phyloP scores from a whole-genome alignment of 1,140 invertebrate genomes.

The Tetraneura akinire region DNA sequence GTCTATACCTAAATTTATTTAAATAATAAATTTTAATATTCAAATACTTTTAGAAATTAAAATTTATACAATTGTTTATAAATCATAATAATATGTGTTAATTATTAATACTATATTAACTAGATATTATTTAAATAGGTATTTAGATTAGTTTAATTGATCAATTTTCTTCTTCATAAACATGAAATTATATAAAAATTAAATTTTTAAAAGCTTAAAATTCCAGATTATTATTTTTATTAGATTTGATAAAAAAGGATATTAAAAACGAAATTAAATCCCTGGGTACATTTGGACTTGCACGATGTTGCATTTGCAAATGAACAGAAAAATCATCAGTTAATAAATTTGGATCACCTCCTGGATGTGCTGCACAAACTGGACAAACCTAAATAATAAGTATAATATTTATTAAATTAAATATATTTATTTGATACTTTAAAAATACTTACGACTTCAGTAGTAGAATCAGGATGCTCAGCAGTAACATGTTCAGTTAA shows the following conservation, averaged over 20 bases:
- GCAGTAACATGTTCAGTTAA: slow-evolving; percentile 90
- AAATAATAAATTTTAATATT: too few species aligned
- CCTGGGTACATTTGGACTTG: slow-evolving; percentile 68
- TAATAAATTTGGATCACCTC: slow-evolving; percentile 94
- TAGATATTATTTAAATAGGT: too few species aligned
- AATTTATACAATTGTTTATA: too few species aligned
- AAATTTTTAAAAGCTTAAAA: too few species aligned
- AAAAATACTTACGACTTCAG: slow-evolving; percentile 75
- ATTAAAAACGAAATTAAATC: slow-evolving; percentile 81
- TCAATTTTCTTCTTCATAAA: too few species aligned
- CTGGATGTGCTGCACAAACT: slow-evolving; percentile 91
- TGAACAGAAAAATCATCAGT: slow-evolving; percentile 97
- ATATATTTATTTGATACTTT: not conserved
- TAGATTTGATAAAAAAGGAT: slow-evolving; percentile 28
- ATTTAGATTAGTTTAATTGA: too few species aligned
- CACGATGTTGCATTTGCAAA: slow-evolving; percentile 88
- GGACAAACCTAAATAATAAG: slow-evolving; percentile 77
- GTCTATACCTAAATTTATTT: too few species aligned
- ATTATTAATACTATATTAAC: too few species aligned
- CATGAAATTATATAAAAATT: too few species aligned
- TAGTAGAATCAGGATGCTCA: slow-evolving; percentile 81
- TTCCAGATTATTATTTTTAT: too few species aligned
- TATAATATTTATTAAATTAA: not conserved
- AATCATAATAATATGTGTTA: too few species aligned
- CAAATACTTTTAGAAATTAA: too few species aligned